Percentiles rank a stretch among this genome's conserved stretches.
These are phyloP conservation scores for Conus betulinus DNA, from an alignment of 1,140 invertebrate genomes.

Conservation along the genomic window DNA sequence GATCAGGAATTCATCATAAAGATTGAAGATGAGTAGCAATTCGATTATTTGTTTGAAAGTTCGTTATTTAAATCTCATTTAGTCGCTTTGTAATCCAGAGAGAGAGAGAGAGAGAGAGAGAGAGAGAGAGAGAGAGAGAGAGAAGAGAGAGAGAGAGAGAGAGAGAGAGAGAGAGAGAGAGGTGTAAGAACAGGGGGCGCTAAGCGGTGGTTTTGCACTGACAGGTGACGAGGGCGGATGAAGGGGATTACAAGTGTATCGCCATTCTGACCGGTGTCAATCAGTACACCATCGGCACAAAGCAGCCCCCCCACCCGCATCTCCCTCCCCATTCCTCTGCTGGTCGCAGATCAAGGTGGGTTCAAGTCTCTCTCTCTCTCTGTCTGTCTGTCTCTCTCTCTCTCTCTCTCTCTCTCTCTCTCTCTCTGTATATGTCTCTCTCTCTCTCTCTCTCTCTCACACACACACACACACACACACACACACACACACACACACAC, in stretches of 20 bases:
- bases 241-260: conserved; percentile 55
- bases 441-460: background rate
- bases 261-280: conserved; percentile 48
- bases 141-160: too few relatives aligned
- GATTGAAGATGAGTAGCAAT: too few relatives aligned
- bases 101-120: too few relatives aligned
- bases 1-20: too few relatives aligned
- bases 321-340: conserved; percentile 50
- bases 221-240: conserved; percentile 46
- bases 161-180: too few relatives aligned
- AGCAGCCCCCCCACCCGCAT: conserved; percentile 49
- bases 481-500: too few relatives aligned
- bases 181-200: too few relatives aligned
- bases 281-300: conserved; percentile 39
- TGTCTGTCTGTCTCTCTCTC: background rate
- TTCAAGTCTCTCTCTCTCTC: background rate
- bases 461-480: background rate
- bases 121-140: too few relatives aligned
- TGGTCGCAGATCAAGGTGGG: conserved; percentile 46
- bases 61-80: too few relatives aligned
- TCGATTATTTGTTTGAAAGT: too few relatives aligned
- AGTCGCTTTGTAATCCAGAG: too few relatives aligned
- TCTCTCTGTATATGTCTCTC: background rate
- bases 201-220: too few relatives aligned
- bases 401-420: background rate